Conservation (phyloP, 2,888 invertebrate genomes). For the Exocentrus adspersus region DNA sequence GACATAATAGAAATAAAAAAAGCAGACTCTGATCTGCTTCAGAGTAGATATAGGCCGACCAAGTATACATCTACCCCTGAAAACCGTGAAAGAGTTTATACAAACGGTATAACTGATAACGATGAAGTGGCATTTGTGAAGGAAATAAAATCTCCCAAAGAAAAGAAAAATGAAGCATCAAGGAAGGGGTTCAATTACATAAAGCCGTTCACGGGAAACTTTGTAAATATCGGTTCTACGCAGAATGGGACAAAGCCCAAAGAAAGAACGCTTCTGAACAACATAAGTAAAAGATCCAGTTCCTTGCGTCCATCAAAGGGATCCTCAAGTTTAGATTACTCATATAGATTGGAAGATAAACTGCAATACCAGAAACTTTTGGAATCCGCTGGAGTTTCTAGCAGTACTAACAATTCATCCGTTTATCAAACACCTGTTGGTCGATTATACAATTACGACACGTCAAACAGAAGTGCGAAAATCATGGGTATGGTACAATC, state of each 20-base stretch:
- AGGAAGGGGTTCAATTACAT: slow-evolving; percentile 43
- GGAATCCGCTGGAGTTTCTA: slow-evolving; percentile 56
- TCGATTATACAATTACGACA: slow-evolving; percentile 43
- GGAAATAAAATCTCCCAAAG: slow-evolving; percentile 45
- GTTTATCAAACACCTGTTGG: slow-evolving; percentile 52
- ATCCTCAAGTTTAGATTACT: slow-evolving; percentile 62
- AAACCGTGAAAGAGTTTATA: slow-evolving; percentile 3
- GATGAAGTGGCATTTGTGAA: slow-evolving; percentile 55
- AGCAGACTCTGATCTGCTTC: not conserved
- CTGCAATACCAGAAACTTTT: slow-evolving; percentile 68
- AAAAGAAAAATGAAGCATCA: slow-evolving; percentile 47
- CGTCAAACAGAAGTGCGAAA: slow-evolving; percentile 31
- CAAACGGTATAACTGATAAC: slow-evolving; percentile 39
- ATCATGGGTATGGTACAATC: slow-evolving; percentile 42
- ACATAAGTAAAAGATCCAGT: slow-evolving; percentile 1
- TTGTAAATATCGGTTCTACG: not conserved
- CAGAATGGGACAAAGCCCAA: slow-evolving; percentile 25
- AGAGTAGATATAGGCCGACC: slow-evolving; percentile 1
- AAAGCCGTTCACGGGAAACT: slow-evolving; percentile 24
- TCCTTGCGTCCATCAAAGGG: not conserved
- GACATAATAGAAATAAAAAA: slow-evolving; percentile 31
- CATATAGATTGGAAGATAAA: slow-evolving; percentile 69
- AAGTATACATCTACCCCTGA: slow-evolving; percentile 40
- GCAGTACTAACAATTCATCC: slow-evolving; percentile 44
- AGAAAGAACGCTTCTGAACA: slow-evolving; percentile 25